phyloP scores from a whole-genome alignment of 2,113 vertebrate species.

The Phaethon lepturus region DNA sequence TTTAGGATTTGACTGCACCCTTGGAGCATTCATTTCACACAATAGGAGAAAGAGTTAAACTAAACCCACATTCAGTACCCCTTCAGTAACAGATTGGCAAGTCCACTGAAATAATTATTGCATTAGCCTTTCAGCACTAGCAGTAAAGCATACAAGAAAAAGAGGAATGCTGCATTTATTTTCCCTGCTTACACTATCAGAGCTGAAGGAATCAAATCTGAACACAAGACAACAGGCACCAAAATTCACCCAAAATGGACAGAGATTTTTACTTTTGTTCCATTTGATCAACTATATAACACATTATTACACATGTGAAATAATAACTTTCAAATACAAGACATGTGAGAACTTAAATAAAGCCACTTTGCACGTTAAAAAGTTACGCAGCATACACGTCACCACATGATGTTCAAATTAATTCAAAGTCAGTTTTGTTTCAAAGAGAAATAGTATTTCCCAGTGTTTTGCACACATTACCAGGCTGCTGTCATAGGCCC shows the following conservation, averaged over 20 bases:
- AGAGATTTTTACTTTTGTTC: not conserved
- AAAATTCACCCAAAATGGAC: not conserved
- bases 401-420: not conserved
- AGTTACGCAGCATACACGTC: fast-evolving
- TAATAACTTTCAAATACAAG: not conserved
- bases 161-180: not conserved
- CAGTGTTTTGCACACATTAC: not conserved
- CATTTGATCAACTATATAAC: not conserved
- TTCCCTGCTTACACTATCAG: not conserved
- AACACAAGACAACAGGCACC: not conserved
- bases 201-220: not conserved
- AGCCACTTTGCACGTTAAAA: not conserved
- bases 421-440: not conserved
- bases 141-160: not conserved
- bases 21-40: not conserved
- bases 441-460: not conserved
- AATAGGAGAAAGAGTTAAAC: not conserved
- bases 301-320: not conserved
- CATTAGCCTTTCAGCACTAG: not conserved
- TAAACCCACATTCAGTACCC: not conserved
- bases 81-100: not conserved
- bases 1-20: not conserved
- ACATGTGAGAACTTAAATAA: not conserved
- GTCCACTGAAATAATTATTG: not conserved
- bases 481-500: not conserved